Evolutionary conservation across 2,888 invertebrate species (phyloP).

Genomic region (Ypsolopha sequella): DNA sequence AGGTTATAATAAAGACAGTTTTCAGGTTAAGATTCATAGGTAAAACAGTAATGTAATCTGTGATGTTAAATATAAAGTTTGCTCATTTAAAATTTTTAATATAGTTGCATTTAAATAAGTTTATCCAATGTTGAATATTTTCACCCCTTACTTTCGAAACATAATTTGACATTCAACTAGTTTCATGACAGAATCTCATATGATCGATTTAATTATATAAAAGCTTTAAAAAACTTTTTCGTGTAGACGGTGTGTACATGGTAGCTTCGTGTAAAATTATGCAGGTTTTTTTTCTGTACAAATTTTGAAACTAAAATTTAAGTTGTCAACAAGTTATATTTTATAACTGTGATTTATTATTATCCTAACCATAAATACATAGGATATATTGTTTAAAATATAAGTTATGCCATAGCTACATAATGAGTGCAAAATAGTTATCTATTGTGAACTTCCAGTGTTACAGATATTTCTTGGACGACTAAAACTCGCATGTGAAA

Average conservation of each 20-base stretch:
- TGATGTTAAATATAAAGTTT: conserved; percentile 46
- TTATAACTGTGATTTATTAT: neutral
- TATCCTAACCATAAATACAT: no score
- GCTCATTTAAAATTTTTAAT: conserved; percentile 55
- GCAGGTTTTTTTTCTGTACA: neutral
- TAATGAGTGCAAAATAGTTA: neutral
- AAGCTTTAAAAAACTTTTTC: neutral
- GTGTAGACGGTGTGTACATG: neutral
- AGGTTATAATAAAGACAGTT: no score
- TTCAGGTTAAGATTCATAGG: no score
- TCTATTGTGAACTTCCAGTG: no score
- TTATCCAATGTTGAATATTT: conserved; percentile 6
- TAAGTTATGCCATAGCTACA: neutral
- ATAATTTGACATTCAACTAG: neutral
- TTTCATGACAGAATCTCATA: conserved; percentile 1
- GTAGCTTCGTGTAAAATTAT: neutral
- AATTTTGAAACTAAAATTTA: neutral
- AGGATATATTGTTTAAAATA: no score
- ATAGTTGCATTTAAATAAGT: conserved; percentile 19
- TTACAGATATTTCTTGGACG: no score
- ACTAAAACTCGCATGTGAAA: no score
- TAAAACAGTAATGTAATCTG: conserved; percentile 20
- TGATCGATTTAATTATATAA: no score
- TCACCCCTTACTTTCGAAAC: neutral
- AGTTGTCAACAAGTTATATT: neutral